Conservation (phyloP, 2,888 invertebrate species). For the Brachyptera risi region DNA sequence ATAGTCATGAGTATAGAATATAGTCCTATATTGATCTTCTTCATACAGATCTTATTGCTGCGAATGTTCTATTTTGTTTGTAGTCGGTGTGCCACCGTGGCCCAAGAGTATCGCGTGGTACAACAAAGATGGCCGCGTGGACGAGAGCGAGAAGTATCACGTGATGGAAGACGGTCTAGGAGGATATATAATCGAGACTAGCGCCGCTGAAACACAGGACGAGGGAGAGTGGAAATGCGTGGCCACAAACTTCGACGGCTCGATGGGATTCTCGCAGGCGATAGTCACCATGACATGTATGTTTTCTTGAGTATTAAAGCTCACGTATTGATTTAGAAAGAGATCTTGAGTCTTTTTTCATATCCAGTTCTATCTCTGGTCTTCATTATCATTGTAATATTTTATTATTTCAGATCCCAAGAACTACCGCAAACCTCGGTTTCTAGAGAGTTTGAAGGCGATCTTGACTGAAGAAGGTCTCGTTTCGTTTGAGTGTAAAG, state of each 20-base stretch:
- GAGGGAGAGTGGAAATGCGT: conserved; percentile 90
- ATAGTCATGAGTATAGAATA: too few relatives aligned
- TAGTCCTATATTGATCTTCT: too few relatives aligned
- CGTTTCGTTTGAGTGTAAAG: conserved; percentile 90
- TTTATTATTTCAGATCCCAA: conserved; percentile 64
- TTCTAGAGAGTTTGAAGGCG: conserved; percentile 86
- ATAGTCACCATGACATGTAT: conserved; percentile 74
- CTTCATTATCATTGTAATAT: neutral
- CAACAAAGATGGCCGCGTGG: conserved; percentile 76
- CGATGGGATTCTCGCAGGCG: conserved; percentile 68
- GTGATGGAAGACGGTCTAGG: conserved; percentile 79
- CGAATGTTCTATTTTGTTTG: conserved; percentile 10
- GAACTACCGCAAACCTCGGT: conserved; percentile 83
- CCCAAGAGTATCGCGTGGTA: conserved; percentile 79
- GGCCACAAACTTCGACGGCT: conserved; percentile 68
- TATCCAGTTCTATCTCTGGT: too few relatives aligned
- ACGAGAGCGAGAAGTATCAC: conserved; percentile 65
- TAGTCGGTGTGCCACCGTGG: conserved; percentile 81
- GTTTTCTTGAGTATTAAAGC: too few relatives aligned
- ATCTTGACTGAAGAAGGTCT: conserved; percentile 86
- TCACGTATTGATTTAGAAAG: too few relatives aligned
- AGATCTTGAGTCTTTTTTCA: too few relatives aligned
- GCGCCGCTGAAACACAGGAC: conserved; percentile 71
- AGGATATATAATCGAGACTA: conserved; percentile 70
- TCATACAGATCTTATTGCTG: too few relatives aligned